Evolutionary conservation across 2,888 invertebrate species (phyloP), one percentile per base, ranked within the genome.

Genomic region (Meganola albula): DNA sequence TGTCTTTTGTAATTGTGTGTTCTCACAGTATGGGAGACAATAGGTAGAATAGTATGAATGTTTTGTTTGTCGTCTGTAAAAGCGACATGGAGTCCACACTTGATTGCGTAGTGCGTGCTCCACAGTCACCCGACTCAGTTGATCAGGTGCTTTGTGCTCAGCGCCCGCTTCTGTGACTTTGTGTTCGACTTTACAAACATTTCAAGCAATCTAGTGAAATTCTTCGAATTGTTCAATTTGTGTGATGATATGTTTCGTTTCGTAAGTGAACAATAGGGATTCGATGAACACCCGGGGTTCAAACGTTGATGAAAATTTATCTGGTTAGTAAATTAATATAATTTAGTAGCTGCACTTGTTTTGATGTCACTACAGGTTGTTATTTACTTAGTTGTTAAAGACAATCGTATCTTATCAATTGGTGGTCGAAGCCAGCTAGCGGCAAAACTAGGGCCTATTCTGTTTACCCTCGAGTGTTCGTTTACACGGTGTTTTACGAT

Each of bases 11-110:
- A 65, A 64, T 67, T 49, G 51, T 70, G 48, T 74, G 73, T 83
- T 84, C 83, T 73, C 84, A 84, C 74, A 75, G 68, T 37, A 48
- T 58, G 31, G 52, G 44, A 53, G 58, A 80, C 79, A 82, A 80
- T 80, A 59, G 73, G n/a, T n/a, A 72, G 58, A 58, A 58, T 67
- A 67, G n/a, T n/a, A n/a, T n/a, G n/a, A n/a, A 66, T 75, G 77
- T 79, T 79, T 77, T 71, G 69, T 63, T 52, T 53, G 67, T 67
- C 67, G 68, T 68, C 65, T 54, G 64, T 53, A 54, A 57, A 53
- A 61, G 58, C 56, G 60, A 58, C 63, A 52, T 40, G 46, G 45
- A 47, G 29, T 45, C 46, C 47, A 46, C 44, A 53, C 53, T 51
- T 55, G 46, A 61, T 60, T 65, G 63, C 56, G 62, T 66, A 51